Evolutionary conservation across 2,113 vertebrate genomes (phyloP).

Genomic region (Charadrius vociferus): DNA sequence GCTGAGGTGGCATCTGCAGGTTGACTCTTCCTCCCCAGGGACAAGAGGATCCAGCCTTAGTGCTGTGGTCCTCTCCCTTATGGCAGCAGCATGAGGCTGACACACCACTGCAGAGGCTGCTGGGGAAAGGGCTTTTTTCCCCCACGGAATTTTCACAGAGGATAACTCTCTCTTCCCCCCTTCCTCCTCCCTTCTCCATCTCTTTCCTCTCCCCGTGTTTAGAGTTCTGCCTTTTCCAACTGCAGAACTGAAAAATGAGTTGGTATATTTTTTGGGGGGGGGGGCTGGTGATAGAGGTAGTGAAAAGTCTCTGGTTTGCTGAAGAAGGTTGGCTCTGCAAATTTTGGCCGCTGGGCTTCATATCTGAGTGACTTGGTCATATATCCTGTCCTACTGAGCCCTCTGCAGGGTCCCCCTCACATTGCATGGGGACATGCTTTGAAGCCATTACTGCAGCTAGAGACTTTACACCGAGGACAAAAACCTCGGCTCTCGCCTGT

Average conservation of each 20-base stretch:
- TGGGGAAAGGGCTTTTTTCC: neutral
- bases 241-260: neutral
- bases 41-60: neutral
- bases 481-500: neutral
- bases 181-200: neutral
- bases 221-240: neutral
- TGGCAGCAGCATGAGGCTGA: neutral
- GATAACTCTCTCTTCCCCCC: neutral
- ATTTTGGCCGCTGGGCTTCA: neutral
- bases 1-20: neutral
- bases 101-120: neutral
- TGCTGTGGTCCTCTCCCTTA: neutral
- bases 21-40: neutral
- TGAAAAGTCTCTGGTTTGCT: neutral
- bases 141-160: neutral
- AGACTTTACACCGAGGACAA: neutral
- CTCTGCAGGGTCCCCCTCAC: constrained; percentile 33
- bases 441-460: accelerated
- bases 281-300: neutral
- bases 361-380: neutral
- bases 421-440: neutral
- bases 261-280: accelerated
- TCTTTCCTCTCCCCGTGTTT: neutral
- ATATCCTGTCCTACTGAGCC: constrained; percentile 20
- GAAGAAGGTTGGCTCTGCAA: neutral